Base-by-base conservation (phyloP, 1,140 invertebrate species). In the Zaprionus capensis region DNA sequence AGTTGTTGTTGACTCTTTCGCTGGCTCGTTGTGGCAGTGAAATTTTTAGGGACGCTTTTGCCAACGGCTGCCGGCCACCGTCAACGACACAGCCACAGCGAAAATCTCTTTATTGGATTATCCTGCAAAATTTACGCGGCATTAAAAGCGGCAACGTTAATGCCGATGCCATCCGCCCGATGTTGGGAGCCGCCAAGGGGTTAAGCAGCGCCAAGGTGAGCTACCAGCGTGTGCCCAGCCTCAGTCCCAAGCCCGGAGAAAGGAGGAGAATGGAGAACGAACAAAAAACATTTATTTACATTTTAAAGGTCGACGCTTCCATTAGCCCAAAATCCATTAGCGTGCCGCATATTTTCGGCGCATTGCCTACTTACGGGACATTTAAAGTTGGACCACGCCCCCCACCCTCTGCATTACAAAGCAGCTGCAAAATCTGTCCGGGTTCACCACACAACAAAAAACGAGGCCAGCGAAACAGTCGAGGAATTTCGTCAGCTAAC, bases 41-140 rank as follows among this genome's bases (percentile, higher is more conserved):
- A 82, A 82, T 68, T 80, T 80, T 80, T 80, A 77, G 78, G 74
- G 46, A 61, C 41, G 67, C 67, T 70, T 76, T 70, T 68, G 75
- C 63, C 63, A 62, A 62, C 62, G 49, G 75, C 62, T 14, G 59
- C 38, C 4, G 11, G 20, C 20, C 1, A 72, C 6, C 68, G 66
- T 71, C 74, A 67, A 49, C 77, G 76, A 58, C 80, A 58, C 76
- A 57, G 84, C 84, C 84, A 81, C 84, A 87, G 76, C 63, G 84
- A 83, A 87, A 87, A 87, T 87, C 84, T 88, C 84, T 87, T 88
- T 87, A 87, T 87, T 87, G 84, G 84, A 87, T 87, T 87, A 87
- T 87, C 84, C 84, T 88, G 84, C 84, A 88, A 87, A 87, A 87
- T 87, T 87, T 87, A 87, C 84, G 83, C 84, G 85, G 84, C 84